phyloP scores from a whole-genome alignment of 2,113 vertebrate species.

The Setophaga coronata region DNA sequence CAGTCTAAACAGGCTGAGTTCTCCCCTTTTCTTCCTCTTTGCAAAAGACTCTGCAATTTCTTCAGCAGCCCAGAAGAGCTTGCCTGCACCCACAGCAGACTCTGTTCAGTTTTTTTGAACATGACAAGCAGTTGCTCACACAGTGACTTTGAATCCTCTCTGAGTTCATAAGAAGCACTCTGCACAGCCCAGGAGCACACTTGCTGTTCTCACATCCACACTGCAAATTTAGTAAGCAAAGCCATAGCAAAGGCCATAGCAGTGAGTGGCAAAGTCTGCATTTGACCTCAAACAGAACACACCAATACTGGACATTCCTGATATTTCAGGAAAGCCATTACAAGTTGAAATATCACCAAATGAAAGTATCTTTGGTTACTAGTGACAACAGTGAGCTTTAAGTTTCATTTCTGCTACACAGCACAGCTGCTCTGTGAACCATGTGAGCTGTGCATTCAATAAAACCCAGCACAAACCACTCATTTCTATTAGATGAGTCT shows the following conservation, averaged over 20 bases:
- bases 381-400: background rate
- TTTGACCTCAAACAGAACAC: background rate
- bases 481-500: background rate
- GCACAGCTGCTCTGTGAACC: background rate
- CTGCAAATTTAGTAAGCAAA: background rate
- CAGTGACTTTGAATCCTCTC: background rate
- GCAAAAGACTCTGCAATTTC: background rate
- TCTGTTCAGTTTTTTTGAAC: background rate
- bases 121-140: rapidly evolving
- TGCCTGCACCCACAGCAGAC: background rate
- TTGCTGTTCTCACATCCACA: background rate
- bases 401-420: background rate
- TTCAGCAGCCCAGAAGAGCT: background rate
- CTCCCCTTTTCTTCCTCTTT: background rate
- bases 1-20: constrained; percentile 8
- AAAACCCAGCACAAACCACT: background rate
- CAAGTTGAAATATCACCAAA: background rate
- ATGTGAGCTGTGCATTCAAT: background rate
- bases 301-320: background rate
- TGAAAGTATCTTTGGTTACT: background rate
- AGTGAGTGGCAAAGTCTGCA: background rate
- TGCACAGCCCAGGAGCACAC: background rate
- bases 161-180: background rate
- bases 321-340: background rate
- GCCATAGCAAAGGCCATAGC: background rate